phyloP scores from a whole-genome alignment of 2,113 vertebrate species.

The Penelope pileata region DNA sequence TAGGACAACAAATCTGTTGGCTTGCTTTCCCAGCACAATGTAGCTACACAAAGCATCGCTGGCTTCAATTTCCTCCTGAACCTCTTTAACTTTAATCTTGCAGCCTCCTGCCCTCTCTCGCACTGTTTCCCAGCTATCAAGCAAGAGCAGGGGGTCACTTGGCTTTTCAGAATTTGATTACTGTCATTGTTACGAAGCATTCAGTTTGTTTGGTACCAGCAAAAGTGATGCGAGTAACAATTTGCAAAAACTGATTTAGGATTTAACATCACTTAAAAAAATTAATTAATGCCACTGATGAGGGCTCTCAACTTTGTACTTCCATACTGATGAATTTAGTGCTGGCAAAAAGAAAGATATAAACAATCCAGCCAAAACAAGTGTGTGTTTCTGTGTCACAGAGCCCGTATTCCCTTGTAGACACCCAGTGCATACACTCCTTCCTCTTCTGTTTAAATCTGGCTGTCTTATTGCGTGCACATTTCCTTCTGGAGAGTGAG shows the following conservation, averaged over 20 bases:
- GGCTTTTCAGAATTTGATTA: constrained; percentile 48
- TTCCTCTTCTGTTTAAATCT: not conserved
- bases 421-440: not conserved
- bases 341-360: not conserved
- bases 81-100: constrained; percentile 29
- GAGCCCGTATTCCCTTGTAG: not conserved
- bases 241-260: constrained; percentile 44
- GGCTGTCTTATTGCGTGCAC: not conserved
- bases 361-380: not conserved
- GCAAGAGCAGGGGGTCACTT: constrained; percentile 5
- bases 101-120: not conserved
- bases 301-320: not conserved
- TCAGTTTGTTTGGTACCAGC: constrained; percentile 17
- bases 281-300: not conserved
- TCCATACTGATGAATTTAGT: not conserved
- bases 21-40: not conserved
- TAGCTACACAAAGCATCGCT: not conserved
- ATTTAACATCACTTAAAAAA: constrained; percentile 22
- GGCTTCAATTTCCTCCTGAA: constrained; percentile 16
- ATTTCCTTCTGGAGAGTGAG: not conserved
- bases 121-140: constrained; percentile 12
- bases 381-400: not conserved
- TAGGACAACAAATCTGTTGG: not conserved
- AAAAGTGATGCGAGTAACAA: constrained; percentile 22
- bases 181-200: not conserved